Percentiles rank a stretch among this genome's conserved stretches.
phyloP scores from a whole-genome alignment of 1,140 invertebrate genomes.

The Leptinotarsa defecta region DNA sequence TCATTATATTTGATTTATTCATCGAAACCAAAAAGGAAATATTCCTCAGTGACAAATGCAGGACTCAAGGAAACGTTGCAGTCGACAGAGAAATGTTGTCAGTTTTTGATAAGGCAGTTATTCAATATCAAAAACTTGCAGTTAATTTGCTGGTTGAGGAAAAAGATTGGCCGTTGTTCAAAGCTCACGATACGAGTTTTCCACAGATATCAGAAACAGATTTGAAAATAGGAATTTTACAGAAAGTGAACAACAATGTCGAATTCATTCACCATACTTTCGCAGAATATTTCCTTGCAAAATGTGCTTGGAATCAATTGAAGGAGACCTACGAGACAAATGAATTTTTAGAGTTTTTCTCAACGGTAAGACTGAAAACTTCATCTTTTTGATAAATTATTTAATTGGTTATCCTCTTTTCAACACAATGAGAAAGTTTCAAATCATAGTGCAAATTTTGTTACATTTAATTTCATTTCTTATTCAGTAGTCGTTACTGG shows the following conservation, averaged over 20 bases:
- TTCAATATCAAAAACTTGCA: neutral
- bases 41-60: neutral
- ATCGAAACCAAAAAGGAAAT: neutral
- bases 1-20: neutral
- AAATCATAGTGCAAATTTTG: too few relatives aligned
- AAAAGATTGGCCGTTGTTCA: neutral
- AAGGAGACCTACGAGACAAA: neutral
- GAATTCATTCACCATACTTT: slow-evolving; percentile 11
- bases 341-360: neutral
- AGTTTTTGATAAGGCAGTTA: neutral
- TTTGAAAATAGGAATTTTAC: slow-evolving; percentile 11
- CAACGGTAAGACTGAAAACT: too few relatives aligned
- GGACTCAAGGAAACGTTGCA: slow-evolving; percentile 4
- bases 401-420: too few relatives aligned
- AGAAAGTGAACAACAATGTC: neutral
- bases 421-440: too few relatives aligned
- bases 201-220: neutral
- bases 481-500: too few relatives aligned
- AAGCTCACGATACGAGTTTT: neutral
- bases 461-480: too few relatives aligned
- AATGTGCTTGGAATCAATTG: neutral
- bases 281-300: slow-evolving; percentile 15
- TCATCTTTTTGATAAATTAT: too few relatives aligned
- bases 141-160: neutral
- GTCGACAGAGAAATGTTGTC: neutral